A percentile compares a stretch with the other conserved stretches of the same genome.
These are phyloP conservation scores for Drosophila lini DNA, from an alignment of 1,140 invertebrate genomes.

Conservation along the genomic window DNA sequence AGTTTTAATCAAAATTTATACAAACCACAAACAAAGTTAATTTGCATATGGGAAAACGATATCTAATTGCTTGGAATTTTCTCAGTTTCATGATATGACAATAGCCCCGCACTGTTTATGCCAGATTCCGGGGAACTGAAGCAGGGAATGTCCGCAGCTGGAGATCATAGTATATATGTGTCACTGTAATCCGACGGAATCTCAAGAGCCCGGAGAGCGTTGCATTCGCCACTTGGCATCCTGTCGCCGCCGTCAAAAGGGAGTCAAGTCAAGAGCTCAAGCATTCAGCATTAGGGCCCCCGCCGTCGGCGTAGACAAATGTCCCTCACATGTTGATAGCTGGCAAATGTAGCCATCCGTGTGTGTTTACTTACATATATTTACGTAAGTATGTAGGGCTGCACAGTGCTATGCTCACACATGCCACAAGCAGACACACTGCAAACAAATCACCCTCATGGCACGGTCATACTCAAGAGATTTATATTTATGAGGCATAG, in stretches of 20 bases:
- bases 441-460: slow-evolving; percentile 9
- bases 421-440: slow-evolving; percentile 23
- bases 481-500: not conserved
- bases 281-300: slow-evolving; percentile 21
- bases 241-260: slow-evolving; percentile 33
- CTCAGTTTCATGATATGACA: slow-evolving; percentile 1
- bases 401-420: slow-evolving; percentile 10
- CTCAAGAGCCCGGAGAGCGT: slow-evolving; percentile 28
- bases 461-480: not conserved
- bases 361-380: slow-evolving; percentile 1
- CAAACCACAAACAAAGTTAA: not conserved
- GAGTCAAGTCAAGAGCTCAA: slow-evolving; percentile 49
- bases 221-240: slow-evolving; percentile 49
- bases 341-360: slow-evolving; percentile 16
- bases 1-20: not conserved
- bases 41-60: slow-evolving; percentile 9
- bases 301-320: slow-evolving; percentile 24
- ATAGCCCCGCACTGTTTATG: slow-evolving; percentile 14
- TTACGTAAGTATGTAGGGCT: not conserved
- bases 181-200: slow-evolving; percentile 24
- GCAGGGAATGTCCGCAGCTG: slow-evolving; percentile 20
- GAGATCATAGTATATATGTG: slow-evolving; percentile 21
- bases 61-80: slow-evolving; percentile 16
- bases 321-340: slow-evolving; percentile 39
- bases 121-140: not conserved